Evolutionary conservation across 2,888 invertebrate species (phyloP), one percentile per base, ranked within the genome.

Genomic region (Serrognathus titanus): DNA sequence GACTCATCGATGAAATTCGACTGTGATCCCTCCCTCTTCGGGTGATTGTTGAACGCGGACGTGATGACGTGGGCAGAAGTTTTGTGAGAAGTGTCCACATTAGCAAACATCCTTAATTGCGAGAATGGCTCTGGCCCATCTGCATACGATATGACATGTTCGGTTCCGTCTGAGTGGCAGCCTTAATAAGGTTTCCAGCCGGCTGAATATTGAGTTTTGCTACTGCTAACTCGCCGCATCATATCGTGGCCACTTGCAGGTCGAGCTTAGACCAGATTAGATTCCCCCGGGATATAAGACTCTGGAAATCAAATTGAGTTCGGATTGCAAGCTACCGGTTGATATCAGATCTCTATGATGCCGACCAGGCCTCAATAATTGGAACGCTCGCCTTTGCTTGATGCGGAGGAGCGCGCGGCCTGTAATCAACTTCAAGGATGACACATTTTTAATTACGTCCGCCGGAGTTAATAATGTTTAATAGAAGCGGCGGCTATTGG

Each of bases 141-240:
- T 73, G 69, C 73, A 72, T 72, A 71, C 66, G 64, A 70, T 69
- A 69, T 69, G 72, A 69, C 69, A 69, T 69, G 68, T 72, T 70
- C 66, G 66, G 75, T 74, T 74, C 71, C 75, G 71, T 75, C 74
- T 73, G 74, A 75, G 72, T 72, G 75, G 73, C 72, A 72, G 68
- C 73, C 75, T 78, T 78, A 78, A 78, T 78, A 78, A 78, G 76
- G 74, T 78, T 78, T 78, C 77, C 78, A 71, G 75, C 70, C 73
- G 75, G 78, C 74, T 77, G 77, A 76, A 76, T 77, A 78, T 78
- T 75, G 78, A 77, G 76, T 76, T 78, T 75, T 73, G 73, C 72
- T 69, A 63, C 68, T 68, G 64, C 64, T 64, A 65, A 66, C 69
- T 66, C 68, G 65, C 68, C 71, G 70, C 71, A 68, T 72, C 70